phyloP scores from a whole-genome alignment of 2,113 vertebrate species.

The Hystrix brachyura region DNA sequence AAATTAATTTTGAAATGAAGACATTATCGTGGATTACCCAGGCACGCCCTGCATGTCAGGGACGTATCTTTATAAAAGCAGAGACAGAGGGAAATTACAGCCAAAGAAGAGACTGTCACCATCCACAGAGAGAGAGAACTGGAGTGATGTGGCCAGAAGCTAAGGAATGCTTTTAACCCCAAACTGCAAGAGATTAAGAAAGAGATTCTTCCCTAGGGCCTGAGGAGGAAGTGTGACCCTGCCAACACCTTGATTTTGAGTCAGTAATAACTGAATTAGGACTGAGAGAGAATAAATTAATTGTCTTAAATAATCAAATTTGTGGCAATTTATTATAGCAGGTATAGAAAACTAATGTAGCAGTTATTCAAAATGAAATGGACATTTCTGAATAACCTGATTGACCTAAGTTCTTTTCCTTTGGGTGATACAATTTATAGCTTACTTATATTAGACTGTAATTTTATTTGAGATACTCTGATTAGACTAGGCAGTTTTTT shows the following conservation, averaged over 20 bases:
- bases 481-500: slow-evolving; percentile 12
- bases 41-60: neutral
- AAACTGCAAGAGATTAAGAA: neutral
- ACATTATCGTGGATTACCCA: neutral
- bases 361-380: neutral
- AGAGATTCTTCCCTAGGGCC: neutral
- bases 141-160: neutral
- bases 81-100: neutral
- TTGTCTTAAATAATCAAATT: slow-evolving; percentile 9
- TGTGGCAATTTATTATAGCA: neutral
- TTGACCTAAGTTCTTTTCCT: neutral
- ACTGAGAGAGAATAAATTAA: slow-evolving; percentile 3
- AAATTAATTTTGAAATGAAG: slow-evolving; percentile 48
- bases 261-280: neutral
- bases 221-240: neutral
- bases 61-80: neutral
- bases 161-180: neutral
- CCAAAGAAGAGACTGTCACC: neutral
- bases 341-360: neutral
- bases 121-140: neutral
- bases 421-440: neutral
- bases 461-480: slow-evolving; percentile 36
- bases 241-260: neutral
- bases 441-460: neutral
- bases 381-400: neutral